Percentiles rank a stretch among this genome's conserved stretches.
Evolutionary conservation across 2,888 invertebrate species (phyloP).

Genomic region (Hymenopus coronatus): DNA sequence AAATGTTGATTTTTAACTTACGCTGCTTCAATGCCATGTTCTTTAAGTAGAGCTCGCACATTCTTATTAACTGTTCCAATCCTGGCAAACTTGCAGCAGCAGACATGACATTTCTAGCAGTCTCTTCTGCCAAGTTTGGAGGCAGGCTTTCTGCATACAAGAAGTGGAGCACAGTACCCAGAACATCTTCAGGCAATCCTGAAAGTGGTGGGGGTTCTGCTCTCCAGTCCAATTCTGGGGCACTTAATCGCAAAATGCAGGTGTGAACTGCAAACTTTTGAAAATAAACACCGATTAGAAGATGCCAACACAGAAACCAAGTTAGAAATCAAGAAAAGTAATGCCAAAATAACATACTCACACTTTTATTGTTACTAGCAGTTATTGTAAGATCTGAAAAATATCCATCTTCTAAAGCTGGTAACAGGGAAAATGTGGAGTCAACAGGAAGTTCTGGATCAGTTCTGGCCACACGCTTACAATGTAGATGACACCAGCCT

Average conservation of each 20-base stretch:
- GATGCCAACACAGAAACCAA: background rate
- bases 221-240: conserved; percentile 56
- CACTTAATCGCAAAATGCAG: conserved; percentile 55
- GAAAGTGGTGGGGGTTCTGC: conserved; percentile 55
- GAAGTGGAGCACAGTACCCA: conserved; percentile 60
- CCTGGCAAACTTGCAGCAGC: conserved; percentile 55
- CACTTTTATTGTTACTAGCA: conserved; percentile 50
- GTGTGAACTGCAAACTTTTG: conserved; percentile 56
- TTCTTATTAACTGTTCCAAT: conserved; percentile 54
- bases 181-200: conserved; percentile 58
- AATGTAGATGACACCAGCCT: conserved; percentile 61
- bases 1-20: conserved; percentile 44
- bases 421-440: conserved; percentile 60
- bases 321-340: background rate
- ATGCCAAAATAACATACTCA: background rate
- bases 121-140: conserved; percentile 55
- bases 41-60: conserved; percentile 60
- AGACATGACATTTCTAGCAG: conserved; percentile 56
- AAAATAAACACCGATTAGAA: conserved; percentile 32
- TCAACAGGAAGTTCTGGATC: conserved; percentile 50
- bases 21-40: conserved; percentile 63
- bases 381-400: conserved; percentile 60
- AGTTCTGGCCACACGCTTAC: conserved; percentile 55
- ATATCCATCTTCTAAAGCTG: conserved; percentile 63
- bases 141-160: conserved; percentile 64